Base-by-base conservation (phyloP, 2,888 invertebrate species). In the Rotaria macrura region DNA sequence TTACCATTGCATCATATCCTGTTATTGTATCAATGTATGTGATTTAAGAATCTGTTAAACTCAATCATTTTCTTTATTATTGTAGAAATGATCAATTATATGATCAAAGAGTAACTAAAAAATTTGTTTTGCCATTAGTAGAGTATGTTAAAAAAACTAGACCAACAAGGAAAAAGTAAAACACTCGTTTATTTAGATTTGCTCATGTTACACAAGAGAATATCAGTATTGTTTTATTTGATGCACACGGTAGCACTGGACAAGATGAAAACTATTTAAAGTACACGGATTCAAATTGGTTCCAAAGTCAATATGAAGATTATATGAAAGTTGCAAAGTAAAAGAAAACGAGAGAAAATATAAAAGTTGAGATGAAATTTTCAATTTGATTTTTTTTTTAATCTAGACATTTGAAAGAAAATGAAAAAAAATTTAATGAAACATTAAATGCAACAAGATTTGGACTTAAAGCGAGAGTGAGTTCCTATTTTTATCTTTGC, bases 251-350 rank as follows among this genome's bases (percentile, higher is more conserved):
- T n/a, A 79, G 79, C 6, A 43, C 43, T 14, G 79, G 79, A n/a
- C 43, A 79, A 43, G 79, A 79, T 79, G 79, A 79, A 43, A 25
- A 43, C 43, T 43, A 43, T 43, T 25, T 79, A n/a, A 43, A 79
- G 25, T 43, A n/a, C n/a, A 43, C 6, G 25, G 9, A 25, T 10
- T 10, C 25, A 5, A n/a, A 43, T 43, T 79, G 40, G 79, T n/a
- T 79, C n/a, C 25, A 43, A n/a, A 40, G 43, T 25, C 79, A 79
- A 79, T 79, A 79, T 79, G 25, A 43, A n/a, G 79, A 79, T 79
- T 79, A 79, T 79, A 79, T 79, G 9, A 79, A 79, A 79, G 43
- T 79, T n/a, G 79, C 79, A 43, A 25, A 43, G 79, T 79, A 79
- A 79, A 43, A 43, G n/a, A 3, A 49, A 49, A 4, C 14, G 17